Evolutionary conservation across 53 echinoderm and acorn worm genomes (phyloP).

Genomic region (Holothuria leucospilota): DNA sequence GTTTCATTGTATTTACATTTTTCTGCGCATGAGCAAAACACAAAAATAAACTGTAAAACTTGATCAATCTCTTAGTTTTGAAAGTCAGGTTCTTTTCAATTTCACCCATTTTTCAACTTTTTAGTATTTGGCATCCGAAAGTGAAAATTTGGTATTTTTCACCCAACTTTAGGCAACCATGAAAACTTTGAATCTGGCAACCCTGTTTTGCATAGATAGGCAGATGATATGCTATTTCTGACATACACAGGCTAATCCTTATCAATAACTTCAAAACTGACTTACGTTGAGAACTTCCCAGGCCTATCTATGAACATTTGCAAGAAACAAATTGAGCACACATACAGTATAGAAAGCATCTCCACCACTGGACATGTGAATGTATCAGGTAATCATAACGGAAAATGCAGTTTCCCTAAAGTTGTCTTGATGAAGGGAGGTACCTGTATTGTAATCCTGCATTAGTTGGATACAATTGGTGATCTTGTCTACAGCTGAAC

Average conservation of each 20-base stretch:
- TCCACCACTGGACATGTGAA: conserved; percentile 36
- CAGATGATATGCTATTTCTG: conserved; percentile 36
- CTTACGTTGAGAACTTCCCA: conserved; percentile 36
- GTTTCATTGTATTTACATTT: no score
- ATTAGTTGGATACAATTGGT: conserved; percentile 20
- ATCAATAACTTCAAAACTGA: conserved; percentile 44
- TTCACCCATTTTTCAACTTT: no score
- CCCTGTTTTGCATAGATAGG: not conserved
- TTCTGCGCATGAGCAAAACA: no score
- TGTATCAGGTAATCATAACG: conserved; percentile 31
- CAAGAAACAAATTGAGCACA: conserved; percentile 4
- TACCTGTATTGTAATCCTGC: conserved; percentile 36
- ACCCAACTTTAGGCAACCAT: no score
- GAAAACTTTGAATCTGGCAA: no score
- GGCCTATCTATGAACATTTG: conserved; percentile 27
- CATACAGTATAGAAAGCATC: conserved; percentile 46
- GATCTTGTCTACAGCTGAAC: not conserved
- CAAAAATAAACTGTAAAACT: no score
- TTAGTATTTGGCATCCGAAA: no score
- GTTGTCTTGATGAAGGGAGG: conserved; percentile 47
- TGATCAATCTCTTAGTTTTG: no score
- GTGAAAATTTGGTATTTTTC: no score
- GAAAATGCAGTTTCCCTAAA: conserved; percentile 12
- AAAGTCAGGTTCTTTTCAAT: no score
- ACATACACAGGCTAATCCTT: conserved; percentile 54